These are phyloP conservation scores for Kradibia gibbosae DNA, from an alignment of 1,140 invertebrate genomes.

Conservation along the genomic window DNA sequence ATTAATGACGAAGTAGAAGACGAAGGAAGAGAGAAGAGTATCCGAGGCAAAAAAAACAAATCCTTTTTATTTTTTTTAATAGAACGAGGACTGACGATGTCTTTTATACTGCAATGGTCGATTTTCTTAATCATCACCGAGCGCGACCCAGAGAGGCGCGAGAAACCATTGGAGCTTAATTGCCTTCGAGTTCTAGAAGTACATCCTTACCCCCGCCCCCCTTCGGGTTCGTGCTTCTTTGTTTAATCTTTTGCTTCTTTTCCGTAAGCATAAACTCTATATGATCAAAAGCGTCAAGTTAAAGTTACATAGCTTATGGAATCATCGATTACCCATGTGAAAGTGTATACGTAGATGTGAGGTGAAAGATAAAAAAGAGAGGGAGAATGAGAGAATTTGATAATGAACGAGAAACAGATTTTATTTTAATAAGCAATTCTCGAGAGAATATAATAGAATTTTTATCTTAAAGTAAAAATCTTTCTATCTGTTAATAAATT, in stretches of 20 bases:
- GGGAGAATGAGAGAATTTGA: too few relatives aligned
- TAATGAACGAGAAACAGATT: not conserved
- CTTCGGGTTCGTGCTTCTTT: not conserved
- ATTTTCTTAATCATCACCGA: conserved; percentile 48
- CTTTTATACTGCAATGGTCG: conserved; percentile 19
- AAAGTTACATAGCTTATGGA: conserved; percentile 11
- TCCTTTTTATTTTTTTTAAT: conserved; percentile 6
- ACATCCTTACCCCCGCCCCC: not conserved
- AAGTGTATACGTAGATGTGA: too few relatives aligned
- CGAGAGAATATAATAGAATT: too few relatives aligned
- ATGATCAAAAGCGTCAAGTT: conserved; percentile 30
- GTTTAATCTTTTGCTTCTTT: not conserved
- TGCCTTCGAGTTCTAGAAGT: conserved; percentile 44
- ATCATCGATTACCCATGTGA: not conserved
- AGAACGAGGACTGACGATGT: conserved; percentile 12
- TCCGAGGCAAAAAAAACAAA: not conserved
- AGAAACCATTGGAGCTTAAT: conserved; percentile 47
- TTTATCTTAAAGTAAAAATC: too few relatives aligned
- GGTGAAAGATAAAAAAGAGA: not conserved
- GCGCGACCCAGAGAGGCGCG: conserved; percentile 3
- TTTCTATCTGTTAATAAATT: too few relatives aligned
- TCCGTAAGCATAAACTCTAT: conserved; percentile 23
- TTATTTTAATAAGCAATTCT: not conserved
- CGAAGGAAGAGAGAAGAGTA: not conserved
- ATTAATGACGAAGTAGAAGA: conserved; percentile 2